Evolutionary conservation across 2,888 invertebrate species (phyloP).

Genomic region (Leuctra nigra): DNA sequence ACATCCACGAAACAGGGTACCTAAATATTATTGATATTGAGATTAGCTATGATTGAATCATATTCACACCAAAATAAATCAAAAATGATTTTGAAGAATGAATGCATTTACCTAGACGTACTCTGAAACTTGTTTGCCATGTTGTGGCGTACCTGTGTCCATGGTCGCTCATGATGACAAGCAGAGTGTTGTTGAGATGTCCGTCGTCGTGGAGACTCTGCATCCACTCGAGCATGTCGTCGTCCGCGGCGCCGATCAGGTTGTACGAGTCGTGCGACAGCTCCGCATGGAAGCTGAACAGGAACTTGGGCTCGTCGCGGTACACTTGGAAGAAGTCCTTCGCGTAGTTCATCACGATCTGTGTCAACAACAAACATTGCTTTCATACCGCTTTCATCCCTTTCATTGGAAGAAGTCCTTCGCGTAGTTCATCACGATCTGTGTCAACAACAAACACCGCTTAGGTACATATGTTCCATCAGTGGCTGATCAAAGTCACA

Average conservation of each 20-base stretch:
- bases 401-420: constrained; percentile 48
- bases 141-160: constrained; percentile 63
- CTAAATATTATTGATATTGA: too few species aligned
- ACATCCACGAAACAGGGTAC: too few species aligned
- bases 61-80: too few species aligned
- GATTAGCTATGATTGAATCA: too few species aligned
- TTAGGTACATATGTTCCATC: too few species aligned
- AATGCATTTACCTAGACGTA: too few species aligned
- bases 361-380: too few species aligned
- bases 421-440: constrained; percentile 48
- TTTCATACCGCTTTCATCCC: too few species aligned
- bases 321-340: constrained; percentile 54
- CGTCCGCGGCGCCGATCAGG: constrained; percentile 67
- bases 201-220: constrained; percentile 51
- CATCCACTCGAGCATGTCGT: constrained; percentile 62
- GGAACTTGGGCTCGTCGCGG: constrained; percentile 64
- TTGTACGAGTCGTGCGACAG: constrained; percentile 84
- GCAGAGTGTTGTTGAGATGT: constrained; percentile 67
- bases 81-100: too few species aligned
- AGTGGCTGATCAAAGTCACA: too few species aligned
- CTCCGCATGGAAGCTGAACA: constrained; percentile 84
- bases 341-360: constrained; percentile 48
- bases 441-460: too few species aligned
- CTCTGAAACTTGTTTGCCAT: too few species aligned
- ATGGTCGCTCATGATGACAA: constrained; percentile 91